Base-by-base conservation (phyloP, 2,888 invertebrate species). In the Agrotis clavis region DNA sequence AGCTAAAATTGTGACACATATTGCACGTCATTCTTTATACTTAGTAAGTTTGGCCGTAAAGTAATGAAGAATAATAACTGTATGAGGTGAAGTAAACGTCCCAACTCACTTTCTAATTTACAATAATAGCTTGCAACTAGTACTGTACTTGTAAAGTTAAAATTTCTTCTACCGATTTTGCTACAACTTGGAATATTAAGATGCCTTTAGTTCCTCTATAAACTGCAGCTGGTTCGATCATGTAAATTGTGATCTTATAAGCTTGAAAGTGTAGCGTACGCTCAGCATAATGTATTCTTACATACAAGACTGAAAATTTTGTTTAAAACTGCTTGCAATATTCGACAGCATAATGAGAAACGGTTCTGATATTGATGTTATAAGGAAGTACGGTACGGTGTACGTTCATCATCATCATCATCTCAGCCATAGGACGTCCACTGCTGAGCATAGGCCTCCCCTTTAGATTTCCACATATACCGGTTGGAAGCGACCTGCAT, bases 251-350 rank as follows among this genome's bases (percentile, higher is more conserved):
- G 16, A 48, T 56, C 21, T 16, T 71, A 25, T 25, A 56, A 48
- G n/a, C 35, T 35, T n/a, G 41, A 14, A 25, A 25, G 50, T 19
- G 19, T 13, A 48, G n/a, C 30, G 2, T 53, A 54, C 6, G 47
- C 21, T 54, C 14, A 35, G 30, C 21, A 7, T 54, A 35, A 71
- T 71, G 0, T 69, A 71, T 47, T 71, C 71, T 13, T 70, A 35
- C 19, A 18, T 68, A 54, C 7, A 54, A 70, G 14, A 11, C 25
- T 19, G 18, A 41, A 48, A 71, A 48, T 70, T 14, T 50, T 72
- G 25, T 47, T 51, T 41, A 3, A 35, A 70, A 70, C 11, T 54
- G 3, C 19, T 72, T 25, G 25, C 2, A 19, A 25, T 50, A 72
- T 45, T 41, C 6, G 0, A 70, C 13, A 1, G 4, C 4, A 25